Evolutionary conservation across 2,888 invertebrate species (phyloP), one percentile per base, ranked within the genome.

Genomic region (Hirtodrosophila cameraria): DNA sequence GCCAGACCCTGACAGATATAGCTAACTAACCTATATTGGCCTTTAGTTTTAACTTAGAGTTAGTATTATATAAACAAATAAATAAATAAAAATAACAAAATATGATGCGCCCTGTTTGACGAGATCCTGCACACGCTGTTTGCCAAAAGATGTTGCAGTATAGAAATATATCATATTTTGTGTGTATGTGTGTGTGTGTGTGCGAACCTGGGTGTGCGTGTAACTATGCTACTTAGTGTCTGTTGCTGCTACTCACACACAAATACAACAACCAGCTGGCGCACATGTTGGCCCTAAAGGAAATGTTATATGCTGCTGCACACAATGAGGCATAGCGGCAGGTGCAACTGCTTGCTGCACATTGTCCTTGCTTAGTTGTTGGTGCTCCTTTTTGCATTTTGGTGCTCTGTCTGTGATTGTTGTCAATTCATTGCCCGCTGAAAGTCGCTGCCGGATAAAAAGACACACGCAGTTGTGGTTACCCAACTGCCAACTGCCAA

Each of bases 191-290:
- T 58, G 58, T 38, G 50, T 39, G 49, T 11, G 60, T 54, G 50
- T 70, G 59, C 62, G 59, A n/a, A n/a, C n/a, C n/a, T n/a, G 49
- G 13, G 60, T 54, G 50, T 70, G 59, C 62, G 59, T 59, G 72
- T 59, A 65, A 84, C 80, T 80, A 70, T 75, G 81, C 84, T 73
- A 81, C 81, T 80, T 84, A 81, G 75, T 75, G 71, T 79, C 74
- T 79, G 66, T 46, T 49, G 52, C 39, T 75, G 81, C 80, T 77
- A 20, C 53, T 23, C 20, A 28, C 20, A 15, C 18, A 11, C 8
- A 9, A 8, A 20, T 23, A n/a, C 23, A 23, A 28, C 16, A 39
- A 35, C 28, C 39, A 41, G 18, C n/a, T 7, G 25, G 0, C 16
- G 20, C 33, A 49, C 33, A 41, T 23, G 33, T 16, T 39, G 16